A percentile compares a stretch with the other conserved stretches of the same genome.
Conservation (phyloP, 1,140 invertebrate species). For the Alviniconcha marisindica region DNA sequence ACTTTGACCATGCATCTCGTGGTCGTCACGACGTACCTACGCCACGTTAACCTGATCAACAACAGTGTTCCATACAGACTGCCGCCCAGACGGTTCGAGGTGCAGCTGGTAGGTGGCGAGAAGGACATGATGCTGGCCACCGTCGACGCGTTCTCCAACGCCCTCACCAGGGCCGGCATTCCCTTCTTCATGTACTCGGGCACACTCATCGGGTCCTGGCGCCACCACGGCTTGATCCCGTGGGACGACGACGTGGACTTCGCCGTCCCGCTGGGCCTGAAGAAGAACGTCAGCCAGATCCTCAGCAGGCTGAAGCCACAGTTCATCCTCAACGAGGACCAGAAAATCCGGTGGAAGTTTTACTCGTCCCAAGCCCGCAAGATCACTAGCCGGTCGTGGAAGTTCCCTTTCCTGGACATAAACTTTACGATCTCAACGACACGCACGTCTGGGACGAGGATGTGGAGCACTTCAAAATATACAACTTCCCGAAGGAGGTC, state of each 20-base stretch:
- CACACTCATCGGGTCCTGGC: constrained; percentile 46
- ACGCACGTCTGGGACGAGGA: constrained; percentile 53
- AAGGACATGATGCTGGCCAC: too few relatives aligned
- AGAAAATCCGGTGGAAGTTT: constrained; percentile 52
- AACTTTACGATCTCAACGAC: constrained; percentile 49
- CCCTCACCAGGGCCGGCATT: too few relatives aligned
- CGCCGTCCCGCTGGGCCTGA: constrained; percentile 24
- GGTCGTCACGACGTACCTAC: too few relatives aligned
- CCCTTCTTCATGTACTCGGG: too few relatives aligned
- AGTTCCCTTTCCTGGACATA: constrained; percentile 58
- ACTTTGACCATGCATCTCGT: too few relatives aligned
- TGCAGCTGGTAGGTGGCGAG: too few relatives aligned
- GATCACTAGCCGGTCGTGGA: constrained; percentile 36
- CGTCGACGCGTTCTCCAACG: too few relatives aligned
- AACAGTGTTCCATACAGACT: too few relatives aligned
- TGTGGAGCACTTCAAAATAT: not conserved
- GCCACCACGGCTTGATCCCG: constrained; percentile 57
- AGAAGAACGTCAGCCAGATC: too few relatives aligned
- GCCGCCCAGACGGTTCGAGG: too few relatives aligned
- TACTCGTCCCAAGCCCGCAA: constrained; percentile 31
- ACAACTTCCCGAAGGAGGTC: constrained; percentile 32
- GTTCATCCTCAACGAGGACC: constrained; percentile 40
- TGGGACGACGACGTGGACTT: constrained; percentile 62
- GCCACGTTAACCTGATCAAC: too few relatives aligned
- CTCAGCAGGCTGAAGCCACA: not conserved